These are phyloP conservation scores for Drosophila seguyi DNA, from an alignment of 1,140 invertebrate species.

Conservation along the genomic window DNA sequence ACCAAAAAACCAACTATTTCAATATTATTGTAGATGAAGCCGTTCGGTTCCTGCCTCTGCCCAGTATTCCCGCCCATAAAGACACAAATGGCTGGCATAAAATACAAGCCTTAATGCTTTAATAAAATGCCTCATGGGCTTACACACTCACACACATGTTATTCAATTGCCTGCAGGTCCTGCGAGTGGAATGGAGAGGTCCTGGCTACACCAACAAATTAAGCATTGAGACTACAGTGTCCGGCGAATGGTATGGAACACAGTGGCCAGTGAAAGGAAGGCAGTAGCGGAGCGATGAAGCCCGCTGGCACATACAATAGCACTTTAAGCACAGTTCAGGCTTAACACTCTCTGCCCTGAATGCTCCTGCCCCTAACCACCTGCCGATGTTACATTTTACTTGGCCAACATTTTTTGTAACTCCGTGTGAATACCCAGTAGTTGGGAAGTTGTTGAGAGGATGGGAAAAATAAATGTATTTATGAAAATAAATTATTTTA, in stretches of 20 bases:
- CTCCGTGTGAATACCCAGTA: conserved; percentile 34
- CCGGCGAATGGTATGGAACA: conserved; percentile 12
- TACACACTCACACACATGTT: conserved; percentile 58
- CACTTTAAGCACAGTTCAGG: conserved; percentile 59
- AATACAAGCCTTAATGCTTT: conserved; percentile 73
- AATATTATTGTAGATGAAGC: conserved; percentile 38
- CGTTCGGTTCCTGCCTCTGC: not conserved
- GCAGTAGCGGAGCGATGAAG: conserved; percentile 4
- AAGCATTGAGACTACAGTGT: conserved; percentile 60
- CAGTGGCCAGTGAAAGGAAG: not conserved
- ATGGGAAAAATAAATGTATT: not conserved
- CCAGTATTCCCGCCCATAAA: conserved; percentile 26
- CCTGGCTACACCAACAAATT: conserved; percentile 65
- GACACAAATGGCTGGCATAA: conserved; percentile 59
- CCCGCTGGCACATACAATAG: conserved; percentile 37
- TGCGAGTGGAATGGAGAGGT: not conserved
- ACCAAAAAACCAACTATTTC: conserved; percentile 15
- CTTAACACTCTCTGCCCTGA: conserved; percentile 42
- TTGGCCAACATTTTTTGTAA: conserved; percentile 28
- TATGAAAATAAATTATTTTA: not conserved
- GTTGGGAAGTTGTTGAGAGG: not conserved
- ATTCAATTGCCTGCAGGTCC: conserved; percentile 63
- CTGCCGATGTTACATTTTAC: conserved; percentile 43
- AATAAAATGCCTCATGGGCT: conserved; percentile 63
- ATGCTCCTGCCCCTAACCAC: conserved; percentile 19